Base-by-base conservation (phyloP, 1,140 invertebrate genomes). In the Brachionus plicatilis region DNA sequence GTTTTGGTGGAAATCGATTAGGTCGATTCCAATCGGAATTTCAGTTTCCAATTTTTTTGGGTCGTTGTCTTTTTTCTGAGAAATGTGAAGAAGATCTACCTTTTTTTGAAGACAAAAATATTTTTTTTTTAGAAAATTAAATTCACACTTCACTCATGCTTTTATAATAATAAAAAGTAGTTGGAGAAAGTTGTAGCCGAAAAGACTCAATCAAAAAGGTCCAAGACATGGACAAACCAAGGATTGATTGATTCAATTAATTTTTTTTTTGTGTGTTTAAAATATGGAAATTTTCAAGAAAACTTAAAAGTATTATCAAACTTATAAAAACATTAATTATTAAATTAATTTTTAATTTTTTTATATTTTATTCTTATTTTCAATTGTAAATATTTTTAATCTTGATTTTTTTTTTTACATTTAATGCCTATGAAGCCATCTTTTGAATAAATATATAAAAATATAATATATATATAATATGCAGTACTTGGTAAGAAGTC, bases 1-100 rank as follows among this genome's bases (percentile, higher is more conserved):
- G 37, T 94, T 97, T 92, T 85, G 85, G 83, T 89, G 88, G 84
- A 87, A 90, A 75, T 88, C 88, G 17, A 85, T 86, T 41, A 90
- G 84, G 83, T 90, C 88, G 17, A 89, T 84, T 17, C 88, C 84
- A 14, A 65, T 14, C 29, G 43, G 53, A 45, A 82, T 82, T 20
- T 37, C 50, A 14, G 8, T 20, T 29, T 68, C 37, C 3, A 27
- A 65, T 37, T 65, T 24, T 20, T 8, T 14, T 41, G 12, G 3
- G 7, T 9, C 27, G 1, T 70, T 29, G 7, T 7, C 20, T 6
- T 24, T 75, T 37, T 41, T 17, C 20, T 66, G 45, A 47, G 27
- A 56, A 11, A 66, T 84, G 41, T 84, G 83, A 65, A 84, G n/a
- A 8, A 84, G 12, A 78, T 84, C 43, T 17, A 83, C 82, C 45